phyloP scores from a whole-genome alignment of 1,140 invertebrate species.

The Agrilus planipennis region DNA sequence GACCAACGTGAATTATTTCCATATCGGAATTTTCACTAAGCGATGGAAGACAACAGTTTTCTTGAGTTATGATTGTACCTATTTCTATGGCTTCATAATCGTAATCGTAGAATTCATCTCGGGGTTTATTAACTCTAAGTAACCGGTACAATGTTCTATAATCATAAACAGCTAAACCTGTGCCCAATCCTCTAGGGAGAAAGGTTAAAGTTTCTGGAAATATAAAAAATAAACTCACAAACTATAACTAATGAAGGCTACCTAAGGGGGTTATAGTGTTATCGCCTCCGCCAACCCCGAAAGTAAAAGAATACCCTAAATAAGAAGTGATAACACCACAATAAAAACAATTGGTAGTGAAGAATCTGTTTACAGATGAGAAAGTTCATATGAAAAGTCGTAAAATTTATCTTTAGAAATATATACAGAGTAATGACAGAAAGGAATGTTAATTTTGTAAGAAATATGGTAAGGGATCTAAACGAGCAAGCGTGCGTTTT shows the following conservation, averaged over 20 bases:
- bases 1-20: slow-evolving; percentile 22
- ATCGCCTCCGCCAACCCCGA: no score
- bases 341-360: no score
- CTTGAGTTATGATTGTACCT: slow-evolving; percentile 10
- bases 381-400: no score
- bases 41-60: slow-evolving; percentile 18
- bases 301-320: no score
- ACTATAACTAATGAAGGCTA: background rate
- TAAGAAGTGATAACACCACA: no score
- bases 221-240: background rate
- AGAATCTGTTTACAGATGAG: no score
- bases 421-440: no score
- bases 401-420: no score
- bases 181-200: slow-evolving; percentile 22
- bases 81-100: slow-evolving; percentile 14
- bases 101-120: slow-evolving; percentile 9
- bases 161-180: slow-evolving; percentile 21
- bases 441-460: no score
- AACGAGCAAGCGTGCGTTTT: no score
- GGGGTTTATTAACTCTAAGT: slow-evolving; percentile 9
- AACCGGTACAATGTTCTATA: slow-evolving; percentile 20
- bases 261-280: no score
- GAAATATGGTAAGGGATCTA: no score
- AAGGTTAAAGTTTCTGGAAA: slow-evolving; percentile 25
- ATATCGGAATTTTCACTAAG: slow-evolving; percentile 20